phyloP scores from a whole-genome alignment of 2,888 invertebrate species.

The Hirtodrosophila alboralis region DNA sequence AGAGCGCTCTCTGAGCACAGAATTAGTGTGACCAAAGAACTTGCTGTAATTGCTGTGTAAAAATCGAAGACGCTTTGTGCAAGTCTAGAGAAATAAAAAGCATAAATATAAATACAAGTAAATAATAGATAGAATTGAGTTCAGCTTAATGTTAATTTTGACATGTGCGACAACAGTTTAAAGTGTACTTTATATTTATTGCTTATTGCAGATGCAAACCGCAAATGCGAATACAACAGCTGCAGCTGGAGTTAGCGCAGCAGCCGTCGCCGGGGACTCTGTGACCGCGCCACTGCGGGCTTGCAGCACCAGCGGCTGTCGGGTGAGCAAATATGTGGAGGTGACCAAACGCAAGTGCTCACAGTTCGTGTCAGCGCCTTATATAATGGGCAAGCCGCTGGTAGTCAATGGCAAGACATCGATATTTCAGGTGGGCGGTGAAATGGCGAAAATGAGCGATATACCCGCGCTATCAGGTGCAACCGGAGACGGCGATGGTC shows the following conservation, averaged over 20 bases:
- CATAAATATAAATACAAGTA: conserved; percentile 6
- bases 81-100: conserved; percentile 1
- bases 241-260: not conserved
- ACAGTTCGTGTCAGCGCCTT: conserved; percentile 78
- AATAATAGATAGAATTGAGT: not conserved
- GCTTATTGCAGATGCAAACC: conserved; percentile 35
- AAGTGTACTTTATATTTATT: not conserved
- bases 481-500: conserved; percentile 18
- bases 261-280: conserved; percentile 2
- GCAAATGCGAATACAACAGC: not conserved
- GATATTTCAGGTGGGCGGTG: conserved; percentile 81
- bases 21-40: conserved; percentile 36
- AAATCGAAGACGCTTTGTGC: conserved; percentile 35
- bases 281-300: conserved; percentile 36
- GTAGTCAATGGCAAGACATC: conserved; percentile 82
- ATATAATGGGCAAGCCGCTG: conserved; percentile 76
- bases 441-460: conserved; percentile 71
- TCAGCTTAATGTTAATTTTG: not conserved
- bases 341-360: conserved; percentile 77
- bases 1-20: not conserved
- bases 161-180: not conserved
- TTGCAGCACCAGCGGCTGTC: conserved; percentile 55
- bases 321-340: conserved; percentile 69
- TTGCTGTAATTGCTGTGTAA: not conserved
- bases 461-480: conserved; percentile 63